Conservation (phyloP, 2,888 invertebrate genomes). For the Oscheius sp. region DNA sequence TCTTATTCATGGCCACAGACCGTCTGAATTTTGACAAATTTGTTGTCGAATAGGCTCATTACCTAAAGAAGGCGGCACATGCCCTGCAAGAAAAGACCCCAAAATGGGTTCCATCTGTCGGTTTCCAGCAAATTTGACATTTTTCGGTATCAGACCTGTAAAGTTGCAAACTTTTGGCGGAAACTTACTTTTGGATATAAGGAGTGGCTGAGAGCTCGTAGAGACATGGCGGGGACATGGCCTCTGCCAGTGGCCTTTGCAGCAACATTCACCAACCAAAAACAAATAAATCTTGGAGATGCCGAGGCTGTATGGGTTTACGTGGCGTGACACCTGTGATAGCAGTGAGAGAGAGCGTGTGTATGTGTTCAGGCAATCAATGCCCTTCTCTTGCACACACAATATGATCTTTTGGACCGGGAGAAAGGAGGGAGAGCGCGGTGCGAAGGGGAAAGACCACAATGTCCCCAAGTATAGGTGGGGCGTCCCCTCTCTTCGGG, state of each 20-base stretch:
- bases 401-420: constrained; percentile 18
- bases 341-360: neutral
- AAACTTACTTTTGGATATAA: neutral
- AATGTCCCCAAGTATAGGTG: constrained; percentile 4
- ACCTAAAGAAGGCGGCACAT: constrained; percentile 49
- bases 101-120: constrained; percentile 51
- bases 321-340: constrained; percentile 22
- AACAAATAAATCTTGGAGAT: neutral
- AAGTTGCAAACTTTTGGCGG: neutral
- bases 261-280: neutral
- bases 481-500: too few species aligned
- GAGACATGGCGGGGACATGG: neutral
- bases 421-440: neutral
- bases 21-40: neutral
- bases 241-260: neutral
- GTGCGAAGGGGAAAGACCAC: neutral
- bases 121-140: constrained; percentile 27
- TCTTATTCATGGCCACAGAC: constrained; percentile 13
- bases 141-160: neutral
- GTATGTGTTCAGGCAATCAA: constrained; percentile 33
- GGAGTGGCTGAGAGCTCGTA: constrained; percentile 7
- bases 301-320: neutral
- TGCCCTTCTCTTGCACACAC: constrained; percentile 16
- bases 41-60: neutral
- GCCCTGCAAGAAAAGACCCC: constrained; percentile 54